Conservation (phyloP, 2,113 vertebrate species). For the Nettapus auritus region DNA sequence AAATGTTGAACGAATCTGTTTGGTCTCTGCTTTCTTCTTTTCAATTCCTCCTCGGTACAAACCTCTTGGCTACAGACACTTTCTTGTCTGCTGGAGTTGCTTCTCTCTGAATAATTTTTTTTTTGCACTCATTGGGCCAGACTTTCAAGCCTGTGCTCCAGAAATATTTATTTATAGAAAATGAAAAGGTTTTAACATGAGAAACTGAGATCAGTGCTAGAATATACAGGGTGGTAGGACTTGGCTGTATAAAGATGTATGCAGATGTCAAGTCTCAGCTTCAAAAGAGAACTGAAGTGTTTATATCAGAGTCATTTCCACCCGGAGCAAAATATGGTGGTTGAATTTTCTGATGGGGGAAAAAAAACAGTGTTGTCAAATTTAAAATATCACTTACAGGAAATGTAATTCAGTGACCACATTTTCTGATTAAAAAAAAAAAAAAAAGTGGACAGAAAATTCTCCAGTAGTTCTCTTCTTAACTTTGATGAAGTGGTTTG, state of each 20-base stretch:
- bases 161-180: conserved; percentile 5
- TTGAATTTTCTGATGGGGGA: neutral
- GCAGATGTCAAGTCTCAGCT: neutral
- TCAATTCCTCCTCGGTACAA: neutral
- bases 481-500: neutral
- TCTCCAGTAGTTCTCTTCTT: neutral
- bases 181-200: neutral
- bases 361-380: neutral
- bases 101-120: conserved; percentile 38
- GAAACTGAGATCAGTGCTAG: neutral
- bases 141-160: conserved; percentile 2
- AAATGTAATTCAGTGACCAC: neutral
- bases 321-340: neutral
- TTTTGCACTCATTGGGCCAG: neutral
- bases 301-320: neutral
- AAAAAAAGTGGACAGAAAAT: neutral
- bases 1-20: neutral
- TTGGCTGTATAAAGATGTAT: neutral
- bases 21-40: conserved; percentile 26
- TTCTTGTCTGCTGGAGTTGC: conserved; percentile 14
- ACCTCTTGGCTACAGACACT: neutral
- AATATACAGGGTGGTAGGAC: neutral
- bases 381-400: neutral
- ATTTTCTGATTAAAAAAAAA: neutral
- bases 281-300: neutral